Conservation (phyloP, 2,888 invertebrate species). For the Tachina lurida region DNA sequence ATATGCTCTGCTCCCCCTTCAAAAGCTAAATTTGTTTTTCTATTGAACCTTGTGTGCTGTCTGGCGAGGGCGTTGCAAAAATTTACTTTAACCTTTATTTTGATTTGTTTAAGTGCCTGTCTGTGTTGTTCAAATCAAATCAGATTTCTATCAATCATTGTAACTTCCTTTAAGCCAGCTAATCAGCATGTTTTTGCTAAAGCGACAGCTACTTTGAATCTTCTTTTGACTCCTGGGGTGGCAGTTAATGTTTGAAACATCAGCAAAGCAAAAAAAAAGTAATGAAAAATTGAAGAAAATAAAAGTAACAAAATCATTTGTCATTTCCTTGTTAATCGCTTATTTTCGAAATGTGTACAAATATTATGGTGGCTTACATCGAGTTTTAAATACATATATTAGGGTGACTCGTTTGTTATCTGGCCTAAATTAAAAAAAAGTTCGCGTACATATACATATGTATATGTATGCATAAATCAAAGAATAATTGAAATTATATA, state of each 20-base stretch:
- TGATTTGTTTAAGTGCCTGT: constrained; percentile 30
- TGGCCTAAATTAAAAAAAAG: too few species aligned
- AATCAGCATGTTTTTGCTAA: constrained; percentile 73
- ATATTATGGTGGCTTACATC: constrained; percentile 24
- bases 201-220: constrained; percentile 32
- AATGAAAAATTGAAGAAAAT: constrained; percentile 5
- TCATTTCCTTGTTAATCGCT: constrained; percentile 71
- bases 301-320: constrained; percentile 64
- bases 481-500: too few species aligned
- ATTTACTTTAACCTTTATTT: constrained; percentile 46
- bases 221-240: constrained; percentile 28
- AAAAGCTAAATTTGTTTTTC: neutral
- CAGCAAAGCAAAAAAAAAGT: neutral
- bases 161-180: constrained; percentile 79
- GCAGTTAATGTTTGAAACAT: constrained; percentile 1
- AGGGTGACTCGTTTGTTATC: neutral
- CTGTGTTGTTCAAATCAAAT: constrained; percentile 69
- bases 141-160: constrained; percentile 76
- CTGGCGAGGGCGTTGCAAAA: constrained; percentile 60
- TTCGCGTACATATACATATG: too few species aligned
- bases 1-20: constrained; percentile 35
- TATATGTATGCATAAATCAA: too few species aligned
- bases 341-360: constrained; percentile 52
- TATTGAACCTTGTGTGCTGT: constrained; percentile 30
- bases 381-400: neutral